phyloP scores from a whole-genome alignment of 2,113 vertebrate genomes.

The Dromiciops gliroides region DNA sequence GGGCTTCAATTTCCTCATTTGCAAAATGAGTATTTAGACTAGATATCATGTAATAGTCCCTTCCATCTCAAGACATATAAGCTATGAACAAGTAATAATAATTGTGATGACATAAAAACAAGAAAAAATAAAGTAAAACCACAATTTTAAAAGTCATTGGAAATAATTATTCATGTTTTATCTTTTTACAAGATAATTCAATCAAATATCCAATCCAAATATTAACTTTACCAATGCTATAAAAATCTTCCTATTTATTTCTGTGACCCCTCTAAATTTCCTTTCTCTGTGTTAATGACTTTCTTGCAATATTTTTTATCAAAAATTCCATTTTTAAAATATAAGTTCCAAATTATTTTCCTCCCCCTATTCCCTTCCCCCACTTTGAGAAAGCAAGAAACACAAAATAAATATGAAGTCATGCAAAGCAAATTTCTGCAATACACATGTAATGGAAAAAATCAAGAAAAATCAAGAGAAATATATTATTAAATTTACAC shows the following conservation, averaged over 20 bases:
- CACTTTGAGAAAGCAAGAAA: neutral
- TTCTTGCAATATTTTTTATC: neutral
- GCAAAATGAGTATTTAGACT: neutral
- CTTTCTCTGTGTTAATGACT: neutral
- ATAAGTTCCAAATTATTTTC: neutral
- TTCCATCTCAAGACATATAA: neutral
- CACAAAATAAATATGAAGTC: neutral
- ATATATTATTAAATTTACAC: neutral
- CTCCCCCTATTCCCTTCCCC: neutral
- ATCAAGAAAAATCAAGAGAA: neutral
- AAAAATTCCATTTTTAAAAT: neutral
- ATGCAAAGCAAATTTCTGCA: neutral
- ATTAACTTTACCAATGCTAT: neutral
- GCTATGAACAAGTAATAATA: neutral
- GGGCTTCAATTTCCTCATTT: neutral
- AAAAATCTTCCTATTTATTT: neutral
- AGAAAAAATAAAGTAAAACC: neutral
- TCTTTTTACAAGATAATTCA: neutral
- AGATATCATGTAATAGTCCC: neutral
- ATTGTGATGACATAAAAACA: neutral
- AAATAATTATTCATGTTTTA: neutral
- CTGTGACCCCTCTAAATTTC: neutral
- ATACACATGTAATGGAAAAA: neutral
- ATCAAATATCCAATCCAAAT: neutral
- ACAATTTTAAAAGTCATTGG: neutral